Evolutionary conservation across 2,888 invertebrate genomes (phyloP).

Genomic region (Macaria notata): DNA sequence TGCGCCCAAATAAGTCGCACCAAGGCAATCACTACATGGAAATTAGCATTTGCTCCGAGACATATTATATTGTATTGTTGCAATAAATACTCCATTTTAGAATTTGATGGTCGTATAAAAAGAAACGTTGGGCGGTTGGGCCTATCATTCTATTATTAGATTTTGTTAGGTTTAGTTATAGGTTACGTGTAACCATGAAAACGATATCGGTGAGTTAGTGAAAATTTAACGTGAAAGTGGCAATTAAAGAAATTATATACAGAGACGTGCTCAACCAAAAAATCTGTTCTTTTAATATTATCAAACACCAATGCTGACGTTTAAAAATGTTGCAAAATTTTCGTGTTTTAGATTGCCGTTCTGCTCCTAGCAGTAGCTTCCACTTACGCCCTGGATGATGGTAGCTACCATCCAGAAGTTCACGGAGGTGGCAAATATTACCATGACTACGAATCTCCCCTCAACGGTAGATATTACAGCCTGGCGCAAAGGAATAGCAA

Average conservation of each 20-base stretch:
- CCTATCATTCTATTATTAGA: conserved; percentile 59
- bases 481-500: conserved; percentile 49
- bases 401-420: conserved; percentile 68
- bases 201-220: conserved; percentile 57
- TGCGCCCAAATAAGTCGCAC: conserved; percentile 59
- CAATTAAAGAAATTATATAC: too few species aligned
- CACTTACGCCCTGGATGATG: conserved; percentile 62
- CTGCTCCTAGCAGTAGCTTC: conserved; percentile 46
- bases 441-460: conserved; percentile 39
- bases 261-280: too few species aligned
- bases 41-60: conserved; percentile 73
- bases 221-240: background rate
- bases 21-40: conserved; percentile 68
- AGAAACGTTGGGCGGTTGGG: conserved; percentile 50
- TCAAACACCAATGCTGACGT: too few species aligned
- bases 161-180: conserved; percentile 29
- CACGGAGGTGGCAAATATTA: conserved; percentile 58
- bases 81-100: conserved; percentile 73
- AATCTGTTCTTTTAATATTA: too few species aligned
- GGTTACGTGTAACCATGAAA: conserved; percentile 60
- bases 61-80: conserved; percentile 56
- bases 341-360: conserved; percentile 42
- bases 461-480: conserved; percentile 37
- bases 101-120: conserved; percentile 69
- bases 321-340: too few species aligned